Conservation (phyloP, 2,888 invertebrate genomes). For the Syritta pipiens region DNA sequence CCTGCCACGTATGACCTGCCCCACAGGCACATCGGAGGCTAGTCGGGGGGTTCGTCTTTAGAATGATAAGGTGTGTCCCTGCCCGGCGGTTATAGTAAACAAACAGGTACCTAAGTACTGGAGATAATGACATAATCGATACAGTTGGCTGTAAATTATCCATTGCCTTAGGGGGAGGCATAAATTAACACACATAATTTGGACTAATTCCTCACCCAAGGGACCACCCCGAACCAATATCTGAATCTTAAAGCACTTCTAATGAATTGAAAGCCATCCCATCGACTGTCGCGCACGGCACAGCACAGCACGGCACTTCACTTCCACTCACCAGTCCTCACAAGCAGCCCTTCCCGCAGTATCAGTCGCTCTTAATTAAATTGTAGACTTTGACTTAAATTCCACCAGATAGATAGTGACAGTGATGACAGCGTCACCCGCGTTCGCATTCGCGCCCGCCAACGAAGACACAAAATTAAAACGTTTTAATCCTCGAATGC, state of each 20-base stretch:
- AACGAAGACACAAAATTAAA: conserved; percentile 24
- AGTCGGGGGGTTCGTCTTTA: conserved; percentile 7
- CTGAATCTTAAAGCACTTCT: conserved; percentile 14
- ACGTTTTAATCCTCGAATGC: conserved; percentile 51
- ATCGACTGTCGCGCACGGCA: too few relatives aligned
- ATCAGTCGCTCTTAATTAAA: conserved; percentile 58
- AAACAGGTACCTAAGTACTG: conserved; percentile 37
- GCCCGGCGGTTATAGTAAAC: conserved; percentile 36
- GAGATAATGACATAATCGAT: conserved; percentile 64
- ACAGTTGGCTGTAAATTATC: conserved; percentile 51
- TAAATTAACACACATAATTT: conserved; percentile 49
- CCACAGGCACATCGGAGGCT: too few relatives aligned
- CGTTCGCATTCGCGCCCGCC: background rate
- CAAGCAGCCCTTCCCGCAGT: background rate
- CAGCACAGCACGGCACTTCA: too few relatives aligned
- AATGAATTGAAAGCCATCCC: conserved; percentile 7
- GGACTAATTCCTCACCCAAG: conserved; percentile 9
- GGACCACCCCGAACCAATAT: conserved; percentile 1
- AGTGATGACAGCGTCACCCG: conserved; percentile 23
- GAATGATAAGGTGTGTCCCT: conserved; percentile 64
- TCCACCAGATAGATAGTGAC: conserved; percentile 36
- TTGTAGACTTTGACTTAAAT: conserved; percentile 47
- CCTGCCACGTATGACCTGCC: conserved; percentile 28
- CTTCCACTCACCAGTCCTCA: too few relatives aligned
- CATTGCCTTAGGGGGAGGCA: conserved; percentile 18